These are phyloP conservation scores for Hylia prasina DNA, from an alignment of 2,113 vertebrate genomes.

Conservation along the genomic window DNA sequence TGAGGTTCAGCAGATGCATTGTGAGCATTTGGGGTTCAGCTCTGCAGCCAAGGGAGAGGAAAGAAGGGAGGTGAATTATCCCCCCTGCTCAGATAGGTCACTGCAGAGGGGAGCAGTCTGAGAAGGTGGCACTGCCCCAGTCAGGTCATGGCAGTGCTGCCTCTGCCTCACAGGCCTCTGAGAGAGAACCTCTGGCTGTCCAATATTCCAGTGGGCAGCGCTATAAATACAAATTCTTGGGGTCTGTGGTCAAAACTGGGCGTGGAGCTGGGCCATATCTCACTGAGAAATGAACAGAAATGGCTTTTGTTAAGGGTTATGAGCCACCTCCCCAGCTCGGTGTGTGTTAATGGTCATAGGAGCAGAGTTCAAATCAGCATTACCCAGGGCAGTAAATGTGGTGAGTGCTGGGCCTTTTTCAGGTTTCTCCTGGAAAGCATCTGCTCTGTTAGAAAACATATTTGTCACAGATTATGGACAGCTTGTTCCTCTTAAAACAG, in stretches of 20 bases:
- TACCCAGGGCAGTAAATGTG: neutral
- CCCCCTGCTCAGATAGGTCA: neutral
- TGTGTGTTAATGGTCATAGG: neutral
- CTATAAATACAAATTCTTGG: neutral
- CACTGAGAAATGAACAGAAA: neutral
- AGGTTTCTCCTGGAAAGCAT: neutral
- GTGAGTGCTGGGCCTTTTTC: neutral
- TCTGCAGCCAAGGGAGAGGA: neutral
- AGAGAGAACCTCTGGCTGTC: fast-evolving
- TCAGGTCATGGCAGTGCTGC: neutral
- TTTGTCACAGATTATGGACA: fast-evolving
- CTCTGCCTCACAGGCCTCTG: neutral
- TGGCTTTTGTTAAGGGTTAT: neutral
- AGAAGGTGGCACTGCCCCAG: neutral
- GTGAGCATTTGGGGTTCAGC: neutral
- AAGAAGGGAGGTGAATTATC: neutral
- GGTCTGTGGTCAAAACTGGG: neutral
- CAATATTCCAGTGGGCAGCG: fast-evolving
- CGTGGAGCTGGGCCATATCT: neutral
- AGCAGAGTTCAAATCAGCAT: neutral
- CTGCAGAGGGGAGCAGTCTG: neutral
- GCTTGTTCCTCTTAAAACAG: neutral
- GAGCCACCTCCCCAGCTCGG: neutral
- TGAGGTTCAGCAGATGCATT: neutral
- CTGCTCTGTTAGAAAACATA: neutral